Evolutionary conservation across 37 sponge, comb jelly and placozoan genomes (phyloP).

Genomic region (Aphrocallistes beatrix): DNA sequence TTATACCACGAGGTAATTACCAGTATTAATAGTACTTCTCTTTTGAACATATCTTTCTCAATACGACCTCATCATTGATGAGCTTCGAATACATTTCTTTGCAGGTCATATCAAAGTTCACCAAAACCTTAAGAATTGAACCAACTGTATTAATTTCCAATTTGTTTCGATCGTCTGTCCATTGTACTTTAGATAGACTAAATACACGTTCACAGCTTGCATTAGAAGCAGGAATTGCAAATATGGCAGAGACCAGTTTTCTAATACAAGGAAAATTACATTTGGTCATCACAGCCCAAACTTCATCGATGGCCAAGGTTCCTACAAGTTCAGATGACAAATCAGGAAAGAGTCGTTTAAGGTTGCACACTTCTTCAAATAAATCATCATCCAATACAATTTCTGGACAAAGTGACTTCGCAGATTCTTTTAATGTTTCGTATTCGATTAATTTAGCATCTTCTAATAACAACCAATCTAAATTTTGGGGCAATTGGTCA

Average conservation of each 20-base stretch:
- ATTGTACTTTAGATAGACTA: neutral
- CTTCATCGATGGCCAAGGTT: neutral
- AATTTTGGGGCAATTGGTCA: neutral
- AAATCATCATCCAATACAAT: neutral
- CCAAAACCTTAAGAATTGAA: neutral
- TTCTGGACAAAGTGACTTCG: neutral
- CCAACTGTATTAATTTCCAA: neutral
- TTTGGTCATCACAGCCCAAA: neutral
- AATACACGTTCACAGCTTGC: neutral
- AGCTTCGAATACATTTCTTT: neutral
- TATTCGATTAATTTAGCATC: neutral
- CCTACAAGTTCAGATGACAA: neutral
- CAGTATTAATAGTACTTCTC: neutral
- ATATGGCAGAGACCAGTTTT: neutral
- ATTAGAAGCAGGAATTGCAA: conserved; percentile 14
- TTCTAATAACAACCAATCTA: conserved; percentile 17
- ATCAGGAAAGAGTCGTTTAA: conserved; percentile 1
- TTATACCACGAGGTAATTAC: too few relatives aligned
- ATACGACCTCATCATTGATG: neutral
- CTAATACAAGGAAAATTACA: neutral
- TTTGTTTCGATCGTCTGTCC: neutral
- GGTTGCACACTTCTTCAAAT: neutral
- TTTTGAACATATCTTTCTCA: neutral
- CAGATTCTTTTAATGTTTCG: neutral
- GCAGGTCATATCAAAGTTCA: neutral